Base-by-base conservation (phyloP, 2,113 vertebrate genomes). In the Chloroceryle aenea region DNA sequence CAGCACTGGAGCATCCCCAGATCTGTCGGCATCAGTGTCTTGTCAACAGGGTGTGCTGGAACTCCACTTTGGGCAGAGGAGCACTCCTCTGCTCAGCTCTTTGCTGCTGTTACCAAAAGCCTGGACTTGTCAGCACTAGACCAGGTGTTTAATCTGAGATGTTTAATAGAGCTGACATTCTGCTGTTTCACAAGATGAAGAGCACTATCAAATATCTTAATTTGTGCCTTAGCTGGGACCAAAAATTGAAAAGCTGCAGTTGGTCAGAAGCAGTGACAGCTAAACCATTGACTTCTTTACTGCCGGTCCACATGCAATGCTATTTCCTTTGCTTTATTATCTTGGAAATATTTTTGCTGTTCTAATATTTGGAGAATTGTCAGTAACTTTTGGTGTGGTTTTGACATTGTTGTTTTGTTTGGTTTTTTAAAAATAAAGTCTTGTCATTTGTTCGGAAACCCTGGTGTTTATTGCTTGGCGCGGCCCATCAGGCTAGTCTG, bases 391-490 rank as follows among this genome's bases (percentile, higher is more conserved):
- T 86, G 43, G 10, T 56, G 20, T 52, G 29, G 36, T 62, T 82
- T 86, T 91, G 52, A 47, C 43, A 34, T 74, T 42, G 69, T 59
- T 6, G 8, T 25, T 69, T 40, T 15, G 71, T 85, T 82, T 53
- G 61, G 66, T 40, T 15, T 75, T 85, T 82, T 53, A 61, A 62
- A 95, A 96, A 95, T 90, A 96, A 95, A 97, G 38, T 15, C 10
- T 87, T 87, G 23, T 45, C 5, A 23, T 63, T 82, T 63, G 30
- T 78, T 86, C 38, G 40, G 66, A 84, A 89, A n/a, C 32, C 14
- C 56, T 19, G 3, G 40, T 45, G 48, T 77, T 79, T 80, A 14
- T 53, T 80, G 32, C 58, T 80, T 69, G 55, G 59, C 5, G 0
- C 0, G 2, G 36, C 14, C 45, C 5, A 5, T 22, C 0, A 2